Evolutionary conservation across 92 coral and sea anemone species (phyloP).

Genomic region (Epizoanthus stellaris): DNA sequence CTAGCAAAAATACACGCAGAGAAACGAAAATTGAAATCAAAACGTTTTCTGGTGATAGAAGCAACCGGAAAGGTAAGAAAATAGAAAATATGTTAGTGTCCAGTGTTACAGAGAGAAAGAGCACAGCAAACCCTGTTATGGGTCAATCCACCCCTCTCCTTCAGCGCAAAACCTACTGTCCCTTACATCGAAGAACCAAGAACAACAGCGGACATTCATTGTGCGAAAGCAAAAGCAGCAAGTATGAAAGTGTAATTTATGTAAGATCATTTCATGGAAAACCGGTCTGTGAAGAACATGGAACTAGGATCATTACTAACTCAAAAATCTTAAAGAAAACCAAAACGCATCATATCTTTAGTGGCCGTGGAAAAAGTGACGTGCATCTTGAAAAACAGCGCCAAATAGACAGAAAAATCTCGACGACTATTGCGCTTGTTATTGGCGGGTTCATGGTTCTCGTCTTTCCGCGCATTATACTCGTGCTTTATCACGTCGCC

Average conservation of each 20-base stretch:
- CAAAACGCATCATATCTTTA: neutral
- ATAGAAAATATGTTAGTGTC: too few relatives aligned
- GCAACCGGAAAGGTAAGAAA: too few relatives aligned
- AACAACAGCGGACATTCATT: neutral
- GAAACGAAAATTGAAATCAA: too few relatives aligned
- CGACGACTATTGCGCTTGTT: constrained; percentile 63
- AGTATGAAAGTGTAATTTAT: neutral
- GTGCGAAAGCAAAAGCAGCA: neutral
- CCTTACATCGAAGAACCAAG: too few relatives aligned
- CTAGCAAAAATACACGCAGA: too few relatives aligned
- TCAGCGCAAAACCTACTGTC: too few relatives aligned
- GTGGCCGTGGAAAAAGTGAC: neutral
- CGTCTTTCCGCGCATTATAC: constrained; percentile 62
- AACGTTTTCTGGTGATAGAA: too few relatives aligned
- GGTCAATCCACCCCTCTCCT: too few relatives aligned
- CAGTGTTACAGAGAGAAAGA: too few relatives aligned
- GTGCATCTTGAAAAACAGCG: constrained; percentile 8
- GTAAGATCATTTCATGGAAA: neutral
- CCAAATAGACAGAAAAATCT: constrained; percentile 43
- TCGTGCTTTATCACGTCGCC: constrained; percentile 60
- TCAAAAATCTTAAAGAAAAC: neutral
- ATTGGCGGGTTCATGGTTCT: constrained; percentile 53
- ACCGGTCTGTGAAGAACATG: neutral
- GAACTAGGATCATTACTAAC: neutral
- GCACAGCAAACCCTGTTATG: too few relatives aligned